phyloP scores from a whole-genome alignment of 2,797 vertebrate species.

The Bradypodion pumilum region DNA sequence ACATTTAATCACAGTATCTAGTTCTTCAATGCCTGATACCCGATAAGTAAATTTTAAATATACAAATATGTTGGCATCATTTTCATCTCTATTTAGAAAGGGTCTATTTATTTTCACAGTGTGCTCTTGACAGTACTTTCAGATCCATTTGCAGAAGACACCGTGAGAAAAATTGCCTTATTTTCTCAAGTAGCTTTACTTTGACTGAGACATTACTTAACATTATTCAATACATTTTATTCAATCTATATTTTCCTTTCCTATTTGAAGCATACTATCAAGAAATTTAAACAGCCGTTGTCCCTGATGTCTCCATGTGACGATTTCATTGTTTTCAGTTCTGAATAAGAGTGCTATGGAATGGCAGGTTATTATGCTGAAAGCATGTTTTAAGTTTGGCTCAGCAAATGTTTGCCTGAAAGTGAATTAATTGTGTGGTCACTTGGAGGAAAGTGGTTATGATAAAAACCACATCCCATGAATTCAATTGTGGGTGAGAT shows the following conservation, averaged over 20 bases:
- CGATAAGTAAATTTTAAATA: constrained; percentile 8
- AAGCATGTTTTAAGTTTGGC: constrained; percentile 38
- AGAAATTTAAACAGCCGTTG: background rate
- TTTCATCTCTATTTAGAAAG: background rate
- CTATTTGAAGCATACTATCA: constrained; percentile 33
- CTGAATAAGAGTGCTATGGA: background rate
- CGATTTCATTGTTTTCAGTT: constrained; percentile 12
- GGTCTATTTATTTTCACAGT: constrained; percentile 14
- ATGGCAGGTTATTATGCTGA: constrained; percentile 12
- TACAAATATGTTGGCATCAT: background rate
- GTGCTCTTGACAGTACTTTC: constrained; percentile 13
- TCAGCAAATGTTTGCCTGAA: constrained; percentile 41
- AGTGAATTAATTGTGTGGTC: constrained; percentile 36
- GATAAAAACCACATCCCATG: constrained; percentile 23
- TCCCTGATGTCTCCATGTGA: background rate
- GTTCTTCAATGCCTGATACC: constrained; percentile 27
- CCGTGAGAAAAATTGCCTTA: constrained; percentile 5
- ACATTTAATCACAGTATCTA: background rate
- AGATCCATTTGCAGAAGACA: constrained; percentile 18
- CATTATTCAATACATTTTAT: constrained; percentile 18
- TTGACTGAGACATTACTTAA: constrained; percentile 35
- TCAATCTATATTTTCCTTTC: constrained; percentile 28
- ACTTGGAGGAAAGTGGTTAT: background rate
- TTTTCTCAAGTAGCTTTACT: constrained; percentile 27
- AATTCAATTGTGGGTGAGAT: constrained; percentile 1